Evolutionary conservation across 2,888 invertebrate genomes (phyloP).

Genomic region (Congeria kusceri): DNA sequence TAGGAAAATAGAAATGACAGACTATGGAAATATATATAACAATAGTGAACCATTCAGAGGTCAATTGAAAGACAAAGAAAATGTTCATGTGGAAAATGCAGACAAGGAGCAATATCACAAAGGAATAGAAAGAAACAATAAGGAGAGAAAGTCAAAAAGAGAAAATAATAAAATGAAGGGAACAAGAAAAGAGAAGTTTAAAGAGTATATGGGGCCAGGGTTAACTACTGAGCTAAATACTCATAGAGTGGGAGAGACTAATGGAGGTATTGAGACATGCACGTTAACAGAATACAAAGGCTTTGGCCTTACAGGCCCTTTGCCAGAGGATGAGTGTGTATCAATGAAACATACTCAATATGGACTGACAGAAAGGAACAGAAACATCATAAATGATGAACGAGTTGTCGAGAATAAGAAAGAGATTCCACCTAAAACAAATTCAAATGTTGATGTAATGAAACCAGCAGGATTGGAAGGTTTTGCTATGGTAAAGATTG

Average conservation of each 20-base stretch:
- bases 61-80: too few relatives aligned
- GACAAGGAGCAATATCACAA: too few relatives aligned
- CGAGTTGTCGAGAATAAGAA: neutral
- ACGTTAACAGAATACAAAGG: constrained; percentile 58
- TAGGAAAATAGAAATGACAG: neutral
- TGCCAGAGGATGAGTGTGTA: constrained; percentile 27
- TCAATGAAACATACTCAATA: constrained; percentile 9
- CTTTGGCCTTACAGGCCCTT: constrained; percentile 55
- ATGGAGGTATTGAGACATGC: constrained; percentile 51
- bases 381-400: constrained; percentile 19
- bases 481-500: neutral
- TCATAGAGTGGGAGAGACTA: constrained; percentile 36
- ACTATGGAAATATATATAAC: neutral
- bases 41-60: too few relatives aligned
- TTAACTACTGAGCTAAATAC: constrained; percentile 35
- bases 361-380: constrained; percentile 31
- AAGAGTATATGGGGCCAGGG: constrained; percentile 62
- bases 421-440: neutral
- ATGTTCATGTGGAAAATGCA: too few relatives aligned
- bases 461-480: constrained; percentile 54
- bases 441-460: constrained; percentile 12
- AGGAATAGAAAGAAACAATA: constrained; percentile 14
- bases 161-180: constrained; percentile 45
- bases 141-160: constrained; percentile 29
- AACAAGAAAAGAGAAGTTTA: constrained; percentile 50